A percentile compares a stretch with the other conserved stretches of the same genome.
These are phyloP conservation scores for Cichlasoma orientale DNA, from an alignment of 2,797 vertebrate genomes.

Conservation along the genomic window DNA sequence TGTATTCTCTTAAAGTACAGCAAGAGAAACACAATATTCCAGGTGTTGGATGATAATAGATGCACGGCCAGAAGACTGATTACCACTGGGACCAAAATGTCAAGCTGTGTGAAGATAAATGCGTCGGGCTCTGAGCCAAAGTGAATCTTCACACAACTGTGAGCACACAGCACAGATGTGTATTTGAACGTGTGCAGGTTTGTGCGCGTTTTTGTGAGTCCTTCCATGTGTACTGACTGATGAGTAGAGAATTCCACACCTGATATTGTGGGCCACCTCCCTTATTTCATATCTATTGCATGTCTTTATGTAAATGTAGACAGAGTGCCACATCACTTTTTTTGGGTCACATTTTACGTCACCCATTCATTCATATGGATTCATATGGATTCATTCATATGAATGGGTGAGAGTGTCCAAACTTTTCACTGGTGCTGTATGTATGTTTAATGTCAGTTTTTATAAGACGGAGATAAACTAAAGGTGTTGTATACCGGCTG, in stretches of 20 bases:
- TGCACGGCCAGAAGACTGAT: constrained; percentile 41
- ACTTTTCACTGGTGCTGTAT: too few relatives aligned
- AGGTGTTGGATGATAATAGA: constrained; percentile 41
- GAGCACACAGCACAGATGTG: background rate
- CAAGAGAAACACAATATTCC: constrained; percentile 21
- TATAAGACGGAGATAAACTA: too few relatives aligned
- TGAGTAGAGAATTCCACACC: background rate
- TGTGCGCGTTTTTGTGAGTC: background rate
- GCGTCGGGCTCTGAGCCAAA: background rate
- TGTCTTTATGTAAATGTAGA: background rate
- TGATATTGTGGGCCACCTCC: background rate
- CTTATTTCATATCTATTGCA: background rate
- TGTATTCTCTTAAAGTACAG: constrained; percentile 7
- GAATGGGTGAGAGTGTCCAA: too few relatives aligned
- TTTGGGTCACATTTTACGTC: background rate
- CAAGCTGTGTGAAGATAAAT: constrained; percentile 50
- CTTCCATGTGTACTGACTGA: background rate
- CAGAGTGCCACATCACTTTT: background rate
- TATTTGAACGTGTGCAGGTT: background rate
- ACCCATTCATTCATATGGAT: too few relatives aligned
- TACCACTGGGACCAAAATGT: constrained; percentile 29
- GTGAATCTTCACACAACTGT: background rate
- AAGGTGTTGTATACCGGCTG: too few relatives aligned
- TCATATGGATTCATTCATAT: too few relatives aligned
- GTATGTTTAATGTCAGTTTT: too few relatives aligned